These are phyloP conservation scores for Arctocebus calabarensis DNA, from an alignment of 2,797 vertebrate species.

Conservation along the genomic window DNA sequence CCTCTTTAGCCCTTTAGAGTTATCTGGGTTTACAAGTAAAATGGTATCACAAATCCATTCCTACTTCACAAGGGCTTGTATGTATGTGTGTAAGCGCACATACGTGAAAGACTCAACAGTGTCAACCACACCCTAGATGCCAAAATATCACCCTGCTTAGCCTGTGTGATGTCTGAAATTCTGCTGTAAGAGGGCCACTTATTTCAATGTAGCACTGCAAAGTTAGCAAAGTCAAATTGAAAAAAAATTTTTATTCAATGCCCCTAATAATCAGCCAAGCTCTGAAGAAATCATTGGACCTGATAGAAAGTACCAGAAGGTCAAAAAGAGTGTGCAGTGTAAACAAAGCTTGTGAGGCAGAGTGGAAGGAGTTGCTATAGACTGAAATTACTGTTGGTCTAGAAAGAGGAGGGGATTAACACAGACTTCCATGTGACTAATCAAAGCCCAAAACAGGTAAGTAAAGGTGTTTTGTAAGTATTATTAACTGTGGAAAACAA, in stretches of 20 bases:
- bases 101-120: background rate
- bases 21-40: background rate
- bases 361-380: too few relatives aligned
- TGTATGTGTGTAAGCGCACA: accelerated
- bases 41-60: background rate
- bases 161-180: background rate
- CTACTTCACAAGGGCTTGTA: background rate
- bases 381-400: background rate
- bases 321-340: background rate
- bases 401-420: background rate
- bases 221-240: background rate
- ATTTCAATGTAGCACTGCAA: background rate
- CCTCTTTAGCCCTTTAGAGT: background rate
- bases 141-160: background rate
- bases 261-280: background rate
- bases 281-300: background rate
- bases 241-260: background rate
- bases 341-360: background rate
- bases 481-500: background rate
- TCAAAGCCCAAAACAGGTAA: background rate
- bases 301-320: background rate
- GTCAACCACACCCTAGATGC: background rate
- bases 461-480: background rate
- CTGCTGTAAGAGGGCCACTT: background rate
- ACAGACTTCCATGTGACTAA: background rate